Conservation (phyloP, 2,888 invertebrate species). For the Helicoverpa assulta region DNA sequence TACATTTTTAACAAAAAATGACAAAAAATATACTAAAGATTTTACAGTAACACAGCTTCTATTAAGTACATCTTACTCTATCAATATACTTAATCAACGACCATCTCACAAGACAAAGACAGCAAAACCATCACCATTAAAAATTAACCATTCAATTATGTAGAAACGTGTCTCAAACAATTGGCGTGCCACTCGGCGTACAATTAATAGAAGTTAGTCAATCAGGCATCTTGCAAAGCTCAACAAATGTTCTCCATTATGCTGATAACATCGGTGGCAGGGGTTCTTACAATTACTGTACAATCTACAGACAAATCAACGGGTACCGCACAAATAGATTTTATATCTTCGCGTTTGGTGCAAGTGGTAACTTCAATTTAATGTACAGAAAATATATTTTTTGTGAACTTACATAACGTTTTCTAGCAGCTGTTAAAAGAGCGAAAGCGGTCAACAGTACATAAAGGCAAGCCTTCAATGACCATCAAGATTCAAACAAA, state of each 20-base stretch:
- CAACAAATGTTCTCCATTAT: conserved; percentile 75
- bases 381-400: not conserved
- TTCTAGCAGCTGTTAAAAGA: too few species aligned
- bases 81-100: conserved; percentile 45
- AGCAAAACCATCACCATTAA: conserved; percentile 57
- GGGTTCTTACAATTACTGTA: conserved; percentile 73
- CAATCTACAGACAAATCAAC: conserved; percentile 80
- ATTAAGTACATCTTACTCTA: conserved; percentile 11
- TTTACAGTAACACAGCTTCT: too few species aligned
- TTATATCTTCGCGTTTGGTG: conserved; percentile 74
- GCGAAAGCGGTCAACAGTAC: too few species aligned
- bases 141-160: conserved; percentile 66
- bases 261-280: conserved; percentile 75
- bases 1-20: too few species aligned
- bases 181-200: conserved; percentile 42
- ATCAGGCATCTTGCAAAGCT: conserved; percentile 70
- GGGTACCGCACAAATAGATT: conserved; percentile 82
- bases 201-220: conserved; percentile 75
- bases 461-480: too few species aligned
- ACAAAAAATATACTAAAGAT: conserved; percentile 5
- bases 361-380: conserved; percentile 39
- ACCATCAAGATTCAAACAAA: too few species aligned
- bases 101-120: conserved; percentile 36
- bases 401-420: too few species aligned
- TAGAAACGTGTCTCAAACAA: conserved; percentile 52